Evolutionary conservation across 2,797 vertebrate genomes (phyloP).

Genomic region (Molothrus ater): DNA sequence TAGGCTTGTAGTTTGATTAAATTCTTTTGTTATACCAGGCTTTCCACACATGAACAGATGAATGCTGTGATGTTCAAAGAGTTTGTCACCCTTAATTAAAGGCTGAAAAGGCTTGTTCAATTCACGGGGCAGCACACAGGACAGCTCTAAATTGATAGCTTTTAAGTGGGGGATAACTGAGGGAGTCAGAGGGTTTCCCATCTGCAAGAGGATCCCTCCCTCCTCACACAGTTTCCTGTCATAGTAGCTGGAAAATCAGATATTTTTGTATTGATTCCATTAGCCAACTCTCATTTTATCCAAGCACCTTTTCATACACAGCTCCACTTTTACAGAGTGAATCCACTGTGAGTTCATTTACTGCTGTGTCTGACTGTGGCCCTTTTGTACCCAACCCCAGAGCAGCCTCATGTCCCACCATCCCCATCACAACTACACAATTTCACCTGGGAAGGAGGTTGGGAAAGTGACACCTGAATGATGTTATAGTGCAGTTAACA

Average conservation of each 20-base stretch:
- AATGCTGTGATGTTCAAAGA: conserved; percentile 82
- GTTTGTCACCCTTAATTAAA: conserved; percentile 85
- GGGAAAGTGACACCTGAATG: neutral
- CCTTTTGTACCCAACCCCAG: neutral
- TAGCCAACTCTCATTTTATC: conserved; percentile 43
- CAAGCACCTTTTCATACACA: conserved; percentile 23
- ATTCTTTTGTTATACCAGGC: conserved; percentile 82
- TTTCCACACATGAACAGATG: conserved; percentile 79
- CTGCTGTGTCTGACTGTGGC: neutral
- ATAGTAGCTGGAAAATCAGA: conserved; percentile 54
- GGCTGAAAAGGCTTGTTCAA: conserved; percentile 78
- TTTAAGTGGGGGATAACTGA: conserved; percentile 75
- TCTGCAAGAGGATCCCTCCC: conserved; percentile 56
- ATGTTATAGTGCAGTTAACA: neutral
- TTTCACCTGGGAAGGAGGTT: neutral
- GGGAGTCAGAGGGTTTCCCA: conserved; percentile 64
- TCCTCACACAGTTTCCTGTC: conserved; percentile 46
- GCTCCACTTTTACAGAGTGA: neutral
- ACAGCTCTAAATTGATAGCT: conserved; percentile 82
- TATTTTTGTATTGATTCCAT: conserved; percentile 64
- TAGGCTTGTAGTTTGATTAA: conserved; percentile 83
- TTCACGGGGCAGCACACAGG: conserved; percentile 75
- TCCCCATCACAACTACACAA: neutral
- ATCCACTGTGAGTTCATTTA: neutral
- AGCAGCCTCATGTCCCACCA: neutral